Evolutionary conservation across 2,888 invertebrate genomes (phyloP), one percentile per base, ranked within the genome.

Genomic region (Odontocerum albicorne): DNA sequence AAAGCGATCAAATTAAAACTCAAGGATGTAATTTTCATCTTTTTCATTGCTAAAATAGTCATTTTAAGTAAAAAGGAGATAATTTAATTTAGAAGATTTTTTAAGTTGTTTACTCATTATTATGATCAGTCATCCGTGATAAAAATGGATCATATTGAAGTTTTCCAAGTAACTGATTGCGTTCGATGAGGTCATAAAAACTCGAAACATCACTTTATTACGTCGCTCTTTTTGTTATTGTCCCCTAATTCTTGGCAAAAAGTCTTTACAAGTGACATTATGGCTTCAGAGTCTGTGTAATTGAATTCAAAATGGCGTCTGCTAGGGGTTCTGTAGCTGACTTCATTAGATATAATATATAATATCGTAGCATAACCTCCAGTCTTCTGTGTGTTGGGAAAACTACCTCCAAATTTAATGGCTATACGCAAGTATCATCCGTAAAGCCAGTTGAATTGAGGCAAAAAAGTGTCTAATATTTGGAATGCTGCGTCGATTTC

Each of bases 221-320:
- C 42, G 39, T 27, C 46, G 49, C 38, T 54, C 39, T 45, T 53
- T 43, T 55, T 52, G 53, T 51, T 58, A 55, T 55, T 53, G 53
- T 54, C 54, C 46, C 56, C 54, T 38, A 45, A 43, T 36, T 52
- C 51, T 43, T 49, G 27, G 53, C 54, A 40, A 35, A 45, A 51
- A 51, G 51, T 55, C 50, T 51, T 56, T 51, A 51, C 50, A 51
- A 51, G 56, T 51, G 57, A 47, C 60, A 57, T 55, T 44, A 59
- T 49, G 44, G 51, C 55, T 44, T 51, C 55, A 58, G 51, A 22
- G 55, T 36, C 50, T 45, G 43, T 45, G 40, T 60, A 60, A 60
- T 60, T 60, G 57, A 60, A 60, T 60, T 57, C 60, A 60, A 60
- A 55, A 60, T 60, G 60, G 60, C 60, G 60, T 17, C 49, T 22